Conservation (phyloP, 2,113 vertebrate genomes). For the Strix aluco region DNA sequence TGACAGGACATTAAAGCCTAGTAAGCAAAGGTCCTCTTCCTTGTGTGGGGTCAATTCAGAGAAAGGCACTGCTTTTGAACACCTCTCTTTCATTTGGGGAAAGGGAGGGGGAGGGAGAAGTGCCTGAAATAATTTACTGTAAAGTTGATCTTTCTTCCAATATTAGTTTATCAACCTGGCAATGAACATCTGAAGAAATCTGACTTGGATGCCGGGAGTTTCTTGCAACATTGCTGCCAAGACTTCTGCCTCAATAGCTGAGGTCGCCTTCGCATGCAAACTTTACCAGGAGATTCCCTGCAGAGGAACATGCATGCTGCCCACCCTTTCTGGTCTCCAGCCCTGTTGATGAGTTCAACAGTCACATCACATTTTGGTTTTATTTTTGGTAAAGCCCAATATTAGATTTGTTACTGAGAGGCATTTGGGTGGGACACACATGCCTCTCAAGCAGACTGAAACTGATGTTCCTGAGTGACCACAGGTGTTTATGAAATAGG, state of each 20-base stretch:
- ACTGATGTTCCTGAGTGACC: neutral
- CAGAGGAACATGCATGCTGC: neutral
- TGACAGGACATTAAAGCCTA: neutral
- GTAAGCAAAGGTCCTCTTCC: neutral
- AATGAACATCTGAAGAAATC: constrained; percentile 65
- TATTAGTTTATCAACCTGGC: constrained; percentile 67
- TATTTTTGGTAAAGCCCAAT: neutral
- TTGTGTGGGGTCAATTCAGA: neutral
- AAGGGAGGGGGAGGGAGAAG: neutral
- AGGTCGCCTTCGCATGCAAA: neutral
- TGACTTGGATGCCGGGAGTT: neutral
- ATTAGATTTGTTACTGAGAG: neutral
- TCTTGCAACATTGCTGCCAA: neutral
- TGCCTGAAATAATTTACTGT: neutral
- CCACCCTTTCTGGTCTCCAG: neutral
- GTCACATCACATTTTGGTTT: neutral
- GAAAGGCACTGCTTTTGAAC: neutral
- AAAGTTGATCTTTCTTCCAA: constrained; percentile 1
- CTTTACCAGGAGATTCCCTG: neutral
- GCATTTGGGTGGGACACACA: neutral
- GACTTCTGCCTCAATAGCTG: neutral
- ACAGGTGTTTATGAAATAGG: neutral
- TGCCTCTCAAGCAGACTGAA: neutral
- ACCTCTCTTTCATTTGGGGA: neutral
- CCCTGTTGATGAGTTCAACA: neutral